A percentile compares a stretch with the other conserved stretches of the same genome.
Evolutionary conservation across 1,140 invertebrate species (phyloP).

Genomic region (Ceratina australensis): DNA sequence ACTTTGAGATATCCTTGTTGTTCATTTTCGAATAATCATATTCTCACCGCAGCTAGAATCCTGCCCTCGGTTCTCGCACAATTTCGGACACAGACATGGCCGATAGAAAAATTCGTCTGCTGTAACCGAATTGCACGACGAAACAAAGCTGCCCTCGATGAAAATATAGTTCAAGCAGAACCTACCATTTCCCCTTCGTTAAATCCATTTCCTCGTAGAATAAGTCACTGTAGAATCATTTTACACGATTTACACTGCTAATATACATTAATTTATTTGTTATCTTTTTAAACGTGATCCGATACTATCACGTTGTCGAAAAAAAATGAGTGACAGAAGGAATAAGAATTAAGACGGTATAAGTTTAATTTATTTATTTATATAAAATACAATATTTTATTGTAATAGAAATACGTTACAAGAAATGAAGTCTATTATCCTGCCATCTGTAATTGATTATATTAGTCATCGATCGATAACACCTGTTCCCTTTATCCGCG

Average conservation of each 20-base stretch:
- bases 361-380: not conserved
- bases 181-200: not conserved
- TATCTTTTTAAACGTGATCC: not conserved
- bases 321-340: not conserved
- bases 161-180: not conserved
- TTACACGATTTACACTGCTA: not conserved
- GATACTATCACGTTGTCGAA: not conserved
- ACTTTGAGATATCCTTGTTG: conserved; percentile 62
- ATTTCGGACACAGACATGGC: conserved; percentile 33
- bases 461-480: conserved; percentile 32
- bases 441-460: conserved; percentile 34
- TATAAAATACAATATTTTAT: not conserved
- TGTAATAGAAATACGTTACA: not conserved
- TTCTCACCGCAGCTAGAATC: not conserved
- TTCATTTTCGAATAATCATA: conserved; percentile 59
- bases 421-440: conserved; percentile 24
- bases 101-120: conserved; percentile 56
- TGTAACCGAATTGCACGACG: conserved; percentile 16
- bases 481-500: not conserved
- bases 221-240: not conserved
- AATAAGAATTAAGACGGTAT: not conserved
- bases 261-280: not conserved
- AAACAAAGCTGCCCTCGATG: not conserved
- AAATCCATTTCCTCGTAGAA: not conserved
- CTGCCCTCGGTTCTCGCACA: conserved; percentile 26